Evolutionary conservation across 2,888 invertebrate genomes (phyloP).

Genomic region (Pycnomerus fuliginosus): DNA sequence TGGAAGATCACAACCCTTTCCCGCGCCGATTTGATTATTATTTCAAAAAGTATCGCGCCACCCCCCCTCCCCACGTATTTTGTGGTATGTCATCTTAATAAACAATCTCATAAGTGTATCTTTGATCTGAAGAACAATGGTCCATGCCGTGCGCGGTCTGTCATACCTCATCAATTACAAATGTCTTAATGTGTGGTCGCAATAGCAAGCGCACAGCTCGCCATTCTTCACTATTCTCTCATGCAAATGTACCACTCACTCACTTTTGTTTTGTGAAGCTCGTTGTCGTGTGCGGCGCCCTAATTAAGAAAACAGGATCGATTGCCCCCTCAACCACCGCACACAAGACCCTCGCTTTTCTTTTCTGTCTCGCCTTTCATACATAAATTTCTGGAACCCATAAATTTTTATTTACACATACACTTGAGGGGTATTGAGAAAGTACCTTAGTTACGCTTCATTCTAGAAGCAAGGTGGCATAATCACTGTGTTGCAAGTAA

Average conservation of each 20-base stretch:
- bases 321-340: too few relatives aligned
- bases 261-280: constrained; percentile 6
- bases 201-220: constrained; percentile 18
- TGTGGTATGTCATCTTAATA: constrained; percentile 31
- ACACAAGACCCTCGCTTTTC: too few relatives aligned
- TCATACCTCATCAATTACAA: constrained; percentile 32
- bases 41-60: constrained; percentile 18
- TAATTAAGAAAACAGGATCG: constrained; percentile 3
- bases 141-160: constrained; percentile 28
- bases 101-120: constrained; percentile 34
- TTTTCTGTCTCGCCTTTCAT: too few relatives aligned
- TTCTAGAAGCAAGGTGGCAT: too few relatives aligned
- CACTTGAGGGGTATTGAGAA: too few relatives aligned
- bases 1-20: constrained; percentile 40
- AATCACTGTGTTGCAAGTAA: too few relatives aligned
- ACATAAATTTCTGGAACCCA: too few relatives aligned
- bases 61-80: constrained; percentile 1
- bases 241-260: constrained; percentile 22
- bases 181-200: constrained; percentile 33
- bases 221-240: constrained; percentile 25
- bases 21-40: constrained; percentile 38
- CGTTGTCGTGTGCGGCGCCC: not conserved
- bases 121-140: constrained; percentile 31
- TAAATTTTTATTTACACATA: too few relatives aligned
- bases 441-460: too few relatives aligned